Conservation (phyloP, 1,140 invertebrate genomes). For the Drosophila guanche region DNA sequence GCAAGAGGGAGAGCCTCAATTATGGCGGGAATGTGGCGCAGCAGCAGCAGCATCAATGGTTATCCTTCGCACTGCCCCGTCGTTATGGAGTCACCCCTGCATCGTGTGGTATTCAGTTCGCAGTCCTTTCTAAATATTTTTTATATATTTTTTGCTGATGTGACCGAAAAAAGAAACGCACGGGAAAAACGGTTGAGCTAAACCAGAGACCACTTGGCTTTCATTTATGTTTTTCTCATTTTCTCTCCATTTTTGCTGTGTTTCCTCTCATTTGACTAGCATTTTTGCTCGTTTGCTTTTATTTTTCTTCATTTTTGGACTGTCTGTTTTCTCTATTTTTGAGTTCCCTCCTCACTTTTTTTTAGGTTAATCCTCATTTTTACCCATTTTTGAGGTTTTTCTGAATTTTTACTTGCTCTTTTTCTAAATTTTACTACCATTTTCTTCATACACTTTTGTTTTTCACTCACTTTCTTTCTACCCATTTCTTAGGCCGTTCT, state of each 20-base stretch:
- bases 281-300: slow-evolving; percentile 12
- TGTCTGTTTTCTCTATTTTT: slow-evolving; percentile 19
- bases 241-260: neutral
- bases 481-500: neutral
- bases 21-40: slow-evolving; percentile 44
- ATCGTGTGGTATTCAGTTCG: slow-evolving; percentile 12
- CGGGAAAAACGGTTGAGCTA: slow-evolving; percentile 6
- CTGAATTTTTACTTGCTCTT: too few relatives aligned
- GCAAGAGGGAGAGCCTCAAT: slow-evolving; percentile 38
- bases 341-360: neutral
- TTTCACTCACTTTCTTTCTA: neutral
- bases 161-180: slow-evolving; percentile 39
- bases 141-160: slow-evolving; percentile 49
- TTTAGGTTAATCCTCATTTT: too few relatives aligned
- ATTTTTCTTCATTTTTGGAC: slow-evolving; percentile 14
- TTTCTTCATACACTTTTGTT: neutral
- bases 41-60: slow-evolving; percentile 28
- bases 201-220: slow-evolving; percentile 51
- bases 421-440: too few relatives aligned
- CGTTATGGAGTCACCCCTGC: slow-evolving; percentile 46
- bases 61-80: slow-evolving; percentile 46
- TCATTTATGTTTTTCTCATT: slow-evolving; percentile 26
- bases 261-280: neutral
- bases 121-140: slow-evolving; percentile 36
- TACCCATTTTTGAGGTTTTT: too few relatives aligned